Base-by-base conservation (phyloP, 2,888 invertebrate species). In the Caradrina clavipalpis region DNA sequence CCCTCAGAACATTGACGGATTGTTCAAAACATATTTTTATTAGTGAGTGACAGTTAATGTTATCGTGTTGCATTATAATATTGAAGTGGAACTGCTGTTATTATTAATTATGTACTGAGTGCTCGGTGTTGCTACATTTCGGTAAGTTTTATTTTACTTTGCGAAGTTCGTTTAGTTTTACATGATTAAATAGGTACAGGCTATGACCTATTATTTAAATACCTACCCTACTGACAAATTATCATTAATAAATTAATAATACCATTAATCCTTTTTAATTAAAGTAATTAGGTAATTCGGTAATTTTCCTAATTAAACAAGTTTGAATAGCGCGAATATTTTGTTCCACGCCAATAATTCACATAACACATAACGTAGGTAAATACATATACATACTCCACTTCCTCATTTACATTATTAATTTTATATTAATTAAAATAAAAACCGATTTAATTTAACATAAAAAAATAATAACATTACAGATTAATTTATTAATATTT, bases 21-120 rank as follows among this genome's bases (percentile, higher is more conserved):
- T 55, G 19, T n/a, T n/a, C n/a, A 59, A 63, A 73, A 73, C 61
- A 39, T 39, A 57, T 50, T 77, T 49, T 58, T 19, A 62, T 62
- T 56, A 76, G 83, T 83, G 84, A 80, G 82, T 84, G 83, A 73
- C 42, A 73, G 70, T 76, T 82, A 68, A 58, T n/a, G n/a, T n/a
- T n/a, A n/a, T n/a, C 62, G 82, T 82, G 82, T 68, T 59, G 63
- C 61, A 74, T 73, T 76, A 72, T 82, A 75, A n/a, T n/a, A n/a
- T n/a, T n/a, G n/a, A n/a, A n/a, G 74, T 82, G 78, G 76, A 83
- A 67, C 76, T 78, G 70, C 59, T 78, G 82, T 76, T 75, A 73
- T 75, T n/a, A n/a, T n/a, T n/a, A n/a, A n/a, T n/a, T n/a, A 73
- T 80, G 74, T 67, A 51, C 67, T 63, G 45, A 60, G 60, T 59